Conservation (phyloP, 1,140 invertebrate species). For the Vollenhovia emeryi region DNA sequence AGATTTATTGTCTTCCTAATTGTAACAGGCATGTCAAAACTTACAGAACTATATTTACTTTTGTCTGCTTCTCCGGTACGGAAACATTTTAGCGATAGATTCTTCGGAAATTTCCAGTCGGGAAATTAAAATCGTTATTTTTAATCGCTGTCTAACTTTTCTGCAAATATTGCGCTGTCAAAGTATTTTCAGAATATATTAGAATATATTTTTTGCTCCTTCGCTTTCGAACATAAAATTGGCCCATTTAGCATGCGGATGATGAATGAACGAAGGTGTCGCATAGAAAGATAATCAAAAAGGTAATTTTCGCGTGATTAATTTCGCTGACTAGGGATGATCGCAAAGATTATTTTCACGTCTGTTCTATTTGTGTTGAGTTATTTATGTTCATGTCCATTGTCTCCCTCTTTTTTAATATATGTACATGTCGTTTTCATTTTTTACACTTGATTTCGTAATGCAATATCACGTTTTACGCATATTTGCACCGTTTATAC, state of each 20-base stretch:
- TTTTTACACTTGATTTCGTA: not conserved
- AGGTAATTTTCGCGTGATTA: not conserved
- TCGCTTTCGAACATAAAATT: not conserved
- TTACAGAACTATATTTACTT: not conserved
- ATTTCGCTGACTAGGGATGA: not conserved
- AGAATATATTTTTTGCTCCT: not conserved
- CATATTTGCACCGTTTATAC: conserved; percentile 2
- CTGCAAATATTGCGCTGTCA: not conserved
- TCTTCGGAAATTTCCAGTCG: not conserved
- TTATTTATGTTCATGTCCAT: not conserved
- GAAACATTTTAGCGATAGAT: not conserved
- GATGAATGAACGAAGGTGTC: not conserved
- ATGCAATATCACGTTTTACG: not conserved
- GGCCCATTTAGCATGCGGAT: not conserved
- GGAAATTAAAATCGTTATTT: too few species aligned
- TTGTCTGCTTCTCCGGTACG: not conserved
- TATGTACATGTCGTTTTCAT: not conserved
- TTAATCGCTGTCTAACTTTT: not conserved
- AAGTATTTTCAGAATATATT: not conserved
- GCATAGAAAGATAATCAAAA: not conserved
- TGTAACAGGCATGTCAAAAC: not conserved
- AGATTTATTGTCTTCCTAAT: not conserved
- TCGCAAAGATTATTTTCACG: not conserved
- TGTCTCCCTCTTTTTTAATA: not conserved
- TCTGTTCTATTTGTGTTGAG: not conserved